Evolutionary conservation across 2,113 vertebrate genomes (phyloP).

Genomic region (Oncorhynchus masou): DNA sequence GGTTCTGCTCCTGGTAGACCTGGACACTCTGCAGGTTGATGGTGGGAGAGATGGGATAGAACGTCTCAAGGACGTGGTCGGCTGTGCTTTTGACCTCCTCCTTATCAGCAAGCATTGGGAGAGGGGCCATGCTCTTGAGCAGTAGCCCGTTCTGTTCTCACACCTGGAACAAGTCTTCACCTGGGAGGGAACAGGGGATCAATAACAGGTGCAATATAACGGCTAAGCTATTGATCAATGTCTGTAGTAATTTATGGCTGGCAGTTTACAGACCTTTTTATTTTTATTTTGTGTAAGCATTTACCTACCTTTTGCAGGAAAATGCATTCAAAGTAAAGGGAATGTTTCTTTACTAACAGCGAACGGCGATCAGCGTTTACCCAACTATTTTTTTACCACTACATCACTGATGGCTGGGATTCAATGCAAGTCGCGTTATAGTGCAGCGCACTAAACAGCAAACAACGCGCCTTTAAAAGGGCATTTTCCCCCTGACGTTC

Average conservation of each 20-base stretch:
- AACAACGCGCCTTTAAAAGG: too few species aligned
- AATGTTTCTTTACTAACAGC: too few species aligned
- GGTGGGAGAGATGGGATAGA: conserved; percentile 87
- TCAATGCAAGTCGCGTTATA: too few species aligned
- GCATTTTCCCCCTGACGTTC: too few species aligned
- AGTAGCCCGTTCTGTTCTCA: conserved; percentile 77
- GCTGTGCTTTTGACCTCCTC: conserved; percentile 79
- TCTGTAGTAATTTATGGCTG: not conserved
- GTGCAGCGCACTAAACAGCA: too few species aligned
- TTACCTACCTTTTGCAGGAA: too few species aligned
- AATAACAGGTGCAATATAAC: not conserved
- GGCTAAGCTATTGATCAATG: not conserved
- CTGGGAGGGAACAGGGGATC: conserved; percentile 54
- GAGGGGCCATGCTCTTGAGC: conserved; percentile 73
- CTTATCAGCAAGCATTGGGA: conserved; percentile 76
- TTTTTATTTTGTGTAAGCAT: too few species aligned
- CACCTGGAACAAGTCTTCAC: conserved; percentile 83
- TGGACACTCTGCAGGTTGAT: conserved; percentile 82
- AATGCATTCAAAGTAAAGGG: too few species aligned
- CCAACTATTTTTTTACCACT: too few species aligned
- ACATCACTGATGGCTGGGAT: too few species aligned
- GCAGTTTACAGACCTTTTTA: too few species aligned
- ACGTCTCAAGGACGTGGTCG: conserved; percentile 76
- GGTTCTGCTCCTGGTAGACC: conserved; percentile 74
- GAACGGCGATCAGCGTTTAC: too few species aligned